These are phyloP conservation scores for Mimumesa dahlbomi DNA, from an alignment of 2,888 invertebrate species.

Conservation along the genomic window DNA sequence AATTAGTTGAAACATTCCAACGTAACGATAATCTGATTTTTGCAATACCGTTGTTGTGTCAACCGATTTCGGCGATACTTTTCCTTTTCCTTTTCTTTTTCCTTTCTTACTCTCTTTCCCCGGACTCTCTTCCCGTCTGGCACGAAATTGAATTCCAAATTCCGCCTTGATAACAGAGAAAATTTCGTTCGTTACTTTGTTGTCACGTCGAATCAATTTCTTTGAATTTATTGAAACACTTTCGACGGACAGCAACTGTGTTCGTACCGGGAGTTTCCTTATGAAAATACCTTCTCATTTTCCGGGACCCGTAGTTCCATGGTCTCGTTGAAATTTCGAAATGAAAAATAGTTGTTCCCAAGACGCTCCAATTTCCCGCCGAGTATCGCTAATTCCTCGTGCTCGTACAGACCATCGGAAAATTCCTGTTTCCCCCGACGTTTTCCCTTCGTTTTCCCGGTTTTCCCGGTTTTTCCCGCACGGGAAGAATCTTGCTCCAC, in stretches of 20 bases:
- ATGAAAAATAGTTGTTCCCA: conserved; percentile 5
- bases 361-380: conserved; percentile 12
- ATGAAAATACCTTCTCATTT: conserved; percentile 12
- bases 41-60: not conserved
- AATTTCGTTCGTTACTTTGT: not conserved
- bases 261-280: not conserved
- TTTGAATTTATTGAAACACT: no score
- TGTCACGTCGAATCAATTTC: no score
- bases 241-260: no score
- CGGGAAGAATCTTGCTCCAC: not conserved
- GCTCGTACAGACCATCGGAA: conserved; percentile 6
- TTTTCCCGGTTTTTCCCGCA: not conserved
- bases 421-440: conserved; percentile 1
- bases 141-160: conserved; percentile 24
- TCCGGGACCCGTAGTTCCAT: conserved; percentile 19
- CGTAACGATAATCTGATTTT: conserved; percentile 21
- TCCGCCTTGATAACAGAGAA: conserved; percentile 16
- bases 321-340: conserved; percentile 28
- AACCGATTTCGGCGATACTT: not conserved
- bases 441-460: not conserved
- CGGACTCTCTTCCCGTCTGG: not conserved
- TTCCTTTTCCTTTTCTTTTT: not conserved
- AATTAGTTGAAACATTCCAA: conserved; percentile 25
- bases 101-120: not conserved
- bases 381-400: conserved; percentile 30